Base-by-base conservation (phyloP, 2,888 invertebrate species). In the Tipula lateralis region DNA sequence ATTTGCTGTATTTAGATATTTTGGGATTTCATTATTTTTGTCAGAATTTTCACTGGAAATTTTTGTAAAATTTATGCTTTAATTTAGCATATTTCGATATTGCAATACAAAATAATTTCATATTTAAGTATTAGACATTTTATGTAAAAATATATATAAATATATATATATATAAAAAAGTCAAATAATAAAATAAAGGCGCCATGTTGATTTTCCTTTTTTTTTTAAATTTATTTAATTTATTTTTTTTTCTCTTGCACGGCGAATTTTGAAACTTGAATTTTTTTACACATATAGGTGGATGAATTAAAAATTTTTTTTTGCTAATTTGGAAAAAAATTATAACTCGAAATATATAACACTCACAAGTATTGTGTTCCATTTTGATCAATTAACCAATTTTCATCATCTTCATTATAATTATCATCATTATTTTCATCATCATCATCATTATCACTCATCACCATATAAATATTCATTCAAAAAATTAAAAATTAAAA, bases 341-440 rank as follows among this genome's bases (percentile, higher is more conserved):
- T 80, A 9, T 32, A 32, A 81, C 29, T 29, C 81, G 29, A 81
- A 81, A 9, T 30, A 81, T 81, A 81, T n/a, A 81, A 81, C 29
- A 82, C 82, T 82, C 82, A 82, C 82, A 82, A 82, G 32, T 82
- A 82, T 82, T 82, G 82, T 82, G 82, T 82, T 82, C 82, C 82
- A 82, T 82, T 82, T 82, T 82, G n/a, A 82, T 82, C 82, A 82
- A 82, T 82, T 82, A 82, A 82, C 82, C 82, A 82, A 82, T 82
- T 82, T 82, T 82, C 82, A 30, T 82, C 82, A 82, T 82, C 82
- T 30, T 82, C 82, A 82, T 82, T 82, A 82, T 82, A 82, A 82
- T 82, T 32, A 82, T 82, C 82, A 82, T 82, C 32, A 82, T 82
- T 82, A 30, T 82, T 32, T 30, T 82, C 82, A 82, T 82, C 82